Base-by-base conservation (phyloP, 2,113 vertebrate species). In the Craseonycteris thonglongyai region DNA sequence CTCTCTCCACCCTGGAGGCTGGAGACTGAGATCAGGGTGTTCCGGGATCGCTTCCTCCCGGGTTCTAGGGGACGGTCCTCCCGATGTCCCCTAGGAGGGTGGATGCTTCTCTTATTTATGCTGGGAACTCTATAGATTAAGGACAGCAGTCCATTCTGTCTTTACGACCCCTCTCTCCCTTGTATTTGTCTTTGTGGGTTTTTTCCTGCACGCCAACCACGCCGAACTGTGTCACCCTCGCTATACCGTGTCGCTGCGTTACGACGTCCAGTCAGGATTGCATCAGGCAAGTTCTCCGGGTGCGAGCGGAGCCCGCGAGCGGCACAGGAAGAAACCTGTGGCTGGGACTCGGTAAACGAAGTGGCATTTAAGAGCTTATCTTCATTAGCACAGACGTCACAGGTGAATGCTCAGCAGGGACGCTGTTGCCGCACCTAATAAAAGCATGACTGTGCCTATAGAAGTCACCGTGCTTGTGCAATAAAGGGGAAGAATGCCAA, bases 221-320 rank as follows among this genome's bases (percentile, higher is more conserved):
- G n/a, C n/a, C n/a, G n/a, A n/a, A n/a, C n/a, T n/a, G n/a, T n/a
- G n/a, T n/a, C 22, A 2, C 63, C 51, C 28, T 28, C 12, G 42
- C 45, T 10, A 0, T 2, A 2, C 0, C 1, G n/a, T 4, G 1
- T 10, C 8, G 0, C 47, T 30, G 38, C 28, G 1, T 19, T 16
- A 40, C 24, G 12, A 42, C 3, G 3, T 16, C 6, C n/a, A n/a
- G 2, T 11, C 51, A 19, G 30, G 16, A 0, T 18, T 2, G 33
- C 8, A 24, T n/a, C 66, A 6, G 66, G 42, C 68, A 54, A 14
- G 1, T 54, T 66, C 85, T 54, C 72, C 7, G 61, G 58, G 49
- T 33, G 24, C 19, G 38, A 61, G n/a, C 33, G 15, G 35, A 18
- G 49, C 49, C 49, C 14, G 68, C 45, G 0, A 21, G 49, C 26